Evolutionary conservation across 2,888 invertebrate genomes (phyloP).

Genomic region (Drosophila kambysellisi): DNA sequence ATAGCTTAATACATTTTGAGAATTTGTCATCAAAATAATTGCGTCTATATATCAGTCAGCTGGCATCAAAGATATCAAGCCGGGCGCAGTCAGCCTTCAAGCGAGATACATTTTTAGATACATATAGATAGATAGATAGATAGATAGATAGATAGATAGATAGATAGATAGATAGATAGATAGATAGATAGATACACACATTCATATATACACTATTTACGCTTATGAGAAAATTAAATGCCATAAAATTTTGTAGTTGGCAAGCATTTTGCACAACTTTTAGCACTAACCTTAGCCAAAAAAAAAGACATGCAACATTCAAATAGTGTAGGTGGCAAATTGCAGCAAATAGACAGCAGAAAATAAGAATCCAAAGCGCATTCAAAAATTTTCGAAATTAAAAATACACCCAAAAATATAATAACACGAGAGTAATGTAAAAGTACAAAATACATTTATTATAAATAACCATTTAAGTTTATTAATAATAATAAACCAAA

Average conservation of each 20-base stretch:
- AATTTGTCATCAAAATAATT: constrained; percentile 69
- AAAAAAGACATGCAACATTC: constrained; percentile 17
- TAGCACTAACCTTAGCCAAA: constrained; percentile 54
- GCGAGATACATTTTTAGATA: constrained; percentile 58
- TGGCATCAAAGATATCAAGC: constrained; percentile 67
- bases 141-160: constrained; percentile 10
- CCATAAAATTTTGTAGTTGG: constrained; percentile 71
- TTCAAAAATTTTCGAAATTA: constrained; percentile 14
- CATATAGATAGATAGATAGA: constrained; percentile 13
- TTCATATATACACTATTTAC: constrained; percentile 53
- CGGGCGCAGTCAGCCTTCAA: constrained; percentile 59
- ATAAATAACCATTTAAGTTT: constrained; percentile 2
- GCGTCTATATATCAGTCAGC: constrained; percentile 63
- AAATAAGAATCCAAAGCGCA: constrained; percentile 22
- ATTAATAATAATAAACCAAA: constrained; percentile 9
- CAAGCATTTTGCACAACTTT: constrained; percentile 71
- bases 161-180: constrained; percentile 4
- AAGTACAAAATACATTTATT: neutral
- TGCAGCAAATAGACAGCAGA: constrained; percentile 38
- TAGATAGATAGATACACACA: constrained; percentile 2
- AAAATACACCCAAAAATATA: constrained; percentile 4
- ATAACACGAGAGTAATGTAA: constrained; percentile 11
- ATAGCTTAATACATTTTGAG: constrained; percentile 29
- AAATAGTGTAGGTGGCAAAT: constrained; percentile 72
- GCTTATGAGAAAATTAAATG: constrained; percentile 76